Evolutionary conservation across 2,888 invertebrate genomes (phyloP).

Genomic region (Limnephilus rhombicus): DNA sequence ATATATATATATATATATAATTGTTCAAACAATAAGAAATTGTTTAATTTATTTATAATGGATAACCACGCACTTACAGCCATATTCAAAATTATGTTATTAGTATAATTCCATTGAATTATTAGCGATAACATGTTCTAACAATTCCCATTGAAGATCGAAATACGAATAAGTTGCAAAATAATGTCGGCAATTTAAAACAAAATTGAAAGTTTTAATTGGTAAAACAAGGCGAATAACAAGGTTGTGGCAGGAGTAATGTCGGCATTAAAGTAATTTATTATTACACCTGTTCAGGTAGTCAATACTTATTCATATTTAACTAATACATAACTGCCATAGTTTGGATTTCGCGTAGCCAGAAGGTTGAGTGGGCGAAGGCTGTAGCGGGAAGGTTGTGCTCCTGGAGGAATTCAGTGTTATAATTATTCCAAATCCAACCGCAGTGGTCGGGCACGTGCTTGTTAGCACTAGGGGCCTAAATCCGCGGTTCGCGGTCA

Average conservation of each 20-base stretch:
- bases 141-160: background rate
- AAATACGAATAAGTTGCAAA: background rate
- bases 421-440: constrained; percentile 35
- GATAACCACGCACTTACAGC: too few relatives aligned
- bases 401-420: background rate
- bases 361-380: background rate
- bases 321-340: constrained; percentile 6
- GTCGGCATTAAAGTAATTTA: constrained; percentile 7
- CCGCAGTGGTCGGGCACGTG: constrained; percentile 20
- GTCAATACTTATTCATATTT: constrained; percentile 39
- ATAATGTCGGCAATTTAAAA: background rate
- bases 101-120: background rate
- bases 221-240: background rate
- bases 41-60: too few relatives aligned
- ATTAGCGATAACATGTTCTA: background rate
- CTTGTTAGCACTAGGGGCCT: constrained; percentile 6
- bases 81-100: background rate
- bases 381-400: background rate
- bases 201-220: constrained; percentile 1
- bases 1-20: too few relatives aligned
- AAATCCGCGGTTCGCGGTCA: constrained; percentile 33
- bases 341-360: background rate
- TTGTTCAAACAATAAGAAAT: too few relatives aligned
- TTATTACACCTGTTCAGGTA: background rate
- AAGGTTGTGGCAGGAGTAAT: background rate